Base-by-base conservation (phyloP, 2,888 invertebrate species). In the Catonia carolina region DNA sequence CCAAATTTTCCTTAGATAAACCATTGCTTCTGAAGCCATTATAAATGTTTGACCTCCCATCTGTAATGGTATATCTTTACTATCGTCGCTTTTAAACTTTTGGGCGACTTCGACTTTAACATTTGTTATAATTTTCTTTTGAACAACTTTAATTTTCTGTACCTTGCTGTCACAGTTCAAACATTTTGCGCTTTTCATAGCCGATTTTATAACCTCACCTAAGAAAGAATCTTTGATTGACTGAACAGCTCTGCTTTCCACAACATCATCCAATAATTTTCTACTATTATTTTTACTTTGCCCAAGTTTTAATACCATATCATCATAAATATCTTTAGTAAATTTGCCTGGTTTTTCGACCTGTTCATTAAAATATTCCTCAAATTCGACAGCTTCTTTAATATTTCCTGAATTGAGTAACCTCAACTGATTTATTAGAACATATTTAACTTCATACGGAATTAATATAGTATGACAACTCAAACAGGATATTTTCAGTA, bases 351-450 rank as follows among this genome's bases (percentile, higher is more conserved):
- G 23, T 2, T 23, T 45, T 17, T 45, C 45, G 4, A 20, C 7
- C 23, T 45, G 23, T n/a, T 51, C 20, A 31, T 17, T 31, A 35
- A 42, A 54, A 6, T 58, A 20, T 18, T 50, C 51, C 52, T 85
- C 82, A 22, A 87, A 72, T 58, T 85, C 85, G 56, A 85, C 77
- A 0, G 91, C 83, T 63, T 86, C 83, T 20, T 81, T 81, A 0
- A 88, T 75, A 67, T 82, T 80, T 0, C 93, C 92, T 2, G 80
- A 78, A 65, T 89, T 82, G 2, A 94, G 72, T 3, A 93, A 75
- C 58, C 78, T 75, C 51, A 89, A 71, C 67, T 91, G 88, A 14
- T 86, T 75, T 54, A 79, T 74, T 0, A 91, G 74, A 27, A 88
- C 68, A 12, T 74, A 67, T 62, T 82, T 83, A 51, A 75, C 18